phyloP scores from a whole-genome alignment of 92 coral and sea anemone genomes.

The Phenganax stokvisi region DNA sequence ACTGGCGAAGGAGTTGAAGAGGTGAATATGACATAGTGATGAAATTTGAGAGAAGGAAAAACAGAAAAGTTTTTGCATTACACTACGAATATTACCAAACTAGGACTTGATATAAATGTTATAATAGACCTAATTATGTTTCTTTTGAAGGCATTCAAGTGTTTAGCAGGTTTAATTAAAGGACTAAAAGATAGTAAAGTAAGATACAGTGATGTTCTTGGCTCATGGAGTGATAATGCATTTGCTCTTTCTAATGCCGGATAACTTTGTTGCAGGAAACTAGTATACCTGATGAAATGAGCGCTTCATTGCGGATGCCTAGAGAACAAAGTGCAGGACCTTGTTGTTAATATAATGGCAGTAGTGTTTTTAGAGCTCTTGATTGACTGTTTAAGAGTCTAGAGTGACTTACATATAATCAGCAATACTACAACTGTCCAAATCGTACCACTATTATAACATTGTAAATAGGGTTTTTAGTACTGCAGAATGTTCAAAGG shows the following conservation, averaged over 20 bases:
- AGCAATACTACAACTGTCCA: too few relatives aligned
- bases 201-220: neutral
- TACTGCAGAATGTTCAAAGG: too few relatives aligned
- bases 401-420: too few relatives aligned
- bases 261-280: neutral
- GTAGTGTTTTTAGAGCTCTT: too few relatives aligned
- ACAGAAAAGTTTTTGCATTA: too few relatives aligned
- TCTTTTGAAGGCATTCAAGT: constrained; percentile 67
- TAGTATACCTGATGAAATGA: constrained; percentile 1
- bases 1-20: constrained; percentile 74
- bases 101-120: neutral
- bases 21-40: constrained; percentile 38
- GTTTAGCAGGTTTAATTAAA: constrained; percentile 78
- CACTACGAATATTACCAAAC: neutral
- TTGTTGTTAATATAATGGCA: neutral
- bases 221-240: neutral
- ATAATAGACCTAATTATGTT: too few relatives aligned
- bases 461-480: too few relatives aligned
- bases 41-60: neutral
- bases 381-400: too few relatives aligned
- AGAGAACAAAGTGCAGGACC: neutral
- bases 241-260: neutral
- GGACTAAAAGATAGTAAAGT: constrained; percentile 64
- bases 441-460: too few relatives aligned
- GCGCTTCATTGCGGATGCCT: neutral